Evolutionary conservation across 1,140 invertebrate genomes (phyloP), one percentile per base, ranked within the genome.

Genomic region (Cataglyphis hispanica): DNA sequence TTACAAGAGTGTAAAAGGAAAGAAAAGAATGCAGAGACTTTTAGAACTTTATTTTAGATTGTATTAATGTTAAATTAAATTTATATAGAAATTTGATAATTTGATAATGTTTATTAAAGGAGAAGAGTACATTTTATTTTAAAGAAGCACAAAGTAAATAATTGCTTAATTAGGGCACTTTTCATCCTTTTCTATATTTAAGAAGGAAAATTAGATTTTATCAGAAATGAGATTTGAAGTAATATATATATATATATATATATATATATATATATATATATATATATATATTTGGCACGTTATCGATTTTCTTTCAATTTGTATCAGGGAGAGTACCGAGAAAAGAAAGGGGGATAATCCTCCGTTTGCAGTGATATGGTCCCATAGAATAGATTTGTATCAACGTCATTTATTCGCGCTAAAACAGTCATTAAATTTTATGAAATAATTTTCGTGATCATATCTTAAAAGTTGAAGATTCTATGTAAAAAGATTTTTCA

Each of bases 271-370:
- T n/a, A n/a, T n/a, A n/a, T n/a, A n/a, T n/a, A n/a, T n/a, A n/a
- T n/a, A n/a, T n/a, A n/a, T n/a, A n/a, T n/a, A n/a, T n/a, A n/a
- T n/a, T n/a, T n/a, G n/a, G 77, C 50, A 25, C 19, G 11, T 43
- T 81, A 81, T 81, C 50, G 66, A 81, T 81, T 81, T n/a, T n/a
- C 66, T 7, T 40, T 72, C 53, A 22, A 19, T 19, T 81, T 13
- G 11, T 56, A 60, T 60, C 60, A 60, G 78, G 50, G 50, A 81
- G 66, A 70, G 25, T 5, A 22, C 8, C 25, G 31, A 8, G 13
- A 19, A 66, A 7, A 61, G 16, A 19, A 11, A 25, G 78, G 34
- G 25, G 19, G 72, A 31, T 60, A 53, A 60, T 72, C n/a, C 34
- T 60, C 60, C 37, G 66, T 60, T 43, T 58, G 53, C 37, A 2